A percentile compares a stretch with the other conserved stretches of the same genome.
Evolutionary conservation across 2,797 vertebrate species (phyloP).

Genomic region (Phoeniculus purpureus): DNA sequence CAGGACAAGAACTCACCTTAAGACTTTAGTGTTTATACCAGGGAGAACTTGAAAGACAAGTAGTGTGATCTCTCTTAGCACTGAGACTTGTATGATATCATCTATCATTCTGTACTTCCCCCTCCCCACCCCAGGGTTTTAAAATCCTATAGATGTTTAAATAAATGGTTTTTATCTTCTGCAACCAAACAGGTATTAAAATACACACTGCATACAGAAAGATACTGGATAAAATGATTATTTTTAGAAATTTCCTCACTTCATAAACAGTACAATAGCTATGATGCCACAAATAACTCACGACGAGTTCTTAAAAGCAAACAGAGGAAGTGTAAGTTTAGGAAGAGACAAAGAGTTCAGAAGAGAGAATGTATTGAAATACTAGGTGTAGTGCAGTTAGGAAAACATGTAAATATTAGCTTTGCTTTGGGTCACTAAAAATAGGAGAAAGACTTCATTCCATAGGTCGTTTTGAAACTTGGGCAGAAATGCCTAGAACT

Average conservation of each 20-base stretch:
- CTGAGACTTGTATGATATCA: background rate
- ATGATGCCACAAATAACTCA: slow-evolving; percentile 40
- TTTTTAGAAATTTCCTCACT: slow-evolving; percentile 54
- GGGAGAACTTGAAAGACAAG: background rate
- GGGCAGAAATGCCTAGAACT: background rate
- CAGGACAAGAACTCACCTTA: background rate
- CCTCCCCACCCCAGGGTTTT: background rate
- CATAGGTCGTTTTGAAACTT: background rate
- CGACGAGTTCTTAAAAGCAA: slow-evolving; percentile 3
- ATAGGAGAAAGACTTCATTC: background rate
- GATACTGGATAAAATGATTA: slow-evolving; percentile 18
- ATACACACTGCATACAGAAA: background rate
- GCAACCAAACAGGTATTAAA: background rate
- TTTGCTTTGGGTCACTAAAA: background rate
- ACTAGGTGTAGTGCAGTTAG: background rate
- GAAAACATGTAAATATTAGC: background rate
- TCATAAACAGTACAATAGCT: slow-evolving; percentile 14
- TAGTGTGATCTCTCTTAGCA: background rate
- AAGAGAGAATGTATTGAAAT: background rate
- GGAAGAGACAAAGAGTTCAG: slow-evolving; percentile 10
- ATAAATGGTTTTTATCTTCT: slow-evolving; percentile 4
- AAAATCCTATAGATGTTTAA: background rate
- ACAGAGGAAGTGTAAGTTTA: slow-evolving; percentile 49
- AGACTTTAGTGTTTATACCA: background rate
- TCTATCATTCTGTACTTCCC: background rate